Evolutionary conservation across 1,140 invertebrate genomes (phyloP).

Genomic region (Idris sp.): DNA sequence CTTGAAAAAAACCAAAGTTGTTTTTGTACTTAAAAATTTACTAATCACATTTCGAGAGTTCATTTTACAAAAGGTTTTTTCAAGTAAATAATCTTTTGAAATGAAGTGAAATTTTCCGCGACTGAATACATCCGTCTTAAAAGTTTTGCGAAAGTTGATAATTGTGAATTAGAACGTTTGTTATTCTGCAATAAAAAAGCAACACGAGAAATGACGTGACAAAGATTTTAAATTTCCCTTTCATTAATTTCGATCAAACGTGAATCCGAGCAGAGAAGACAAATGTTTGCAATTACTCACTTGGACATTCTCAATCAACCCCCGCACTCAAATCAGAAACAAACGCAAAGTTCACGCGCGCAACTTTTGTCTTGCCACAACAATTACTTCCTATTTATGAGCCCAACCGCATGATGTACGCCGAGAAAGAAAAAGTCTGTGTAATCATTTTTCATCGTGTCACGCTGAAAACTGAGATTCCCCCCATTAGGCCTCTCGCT

Average conservation of each 20-base stretch:
- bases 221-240: too few species aligned
- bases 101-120: too few species aligned
- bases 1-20: too few species aligned
- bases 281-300: constrained; percentile 8
- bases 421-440: constrained; percentile 2
- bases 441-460: constrained; percentile 29
- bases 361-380: constrained; percentile 1
- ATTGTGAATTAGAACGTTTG: too few species aligned
- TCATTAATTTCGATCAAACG: background rate
- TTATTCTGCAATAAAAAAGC: too few species aligned
- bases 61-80: too few species aligned
- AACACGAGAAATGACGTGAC: too few species aligned
- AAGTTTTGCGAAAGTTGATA: too few species aligned
- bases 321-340: constrained; percentile 7
- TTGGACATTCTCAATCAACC: constrained; percentile 1
- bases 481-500: constrained; percentile 24
- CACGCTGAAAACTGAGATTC: constrained; percentile 19
- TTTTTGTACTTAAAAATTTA: too few species aligned
- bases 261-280: background rate
- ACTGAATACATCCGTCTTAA: too few species aligned
- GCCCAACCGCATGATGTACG: constrained; percentile 11
- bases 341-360: constrained; percentile 1
- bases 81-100: too few species aligned
- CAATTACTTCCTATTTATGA: constrained; percentile 13
- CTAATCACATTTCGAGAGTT: too few species aligned